A percentile compares a stretch with the other conserved stretches of the same genome.
phyloP scores from a whole-genome alignment of 2,797 vertebrate genomes.

The Corythornis leucogaster region DNA sequence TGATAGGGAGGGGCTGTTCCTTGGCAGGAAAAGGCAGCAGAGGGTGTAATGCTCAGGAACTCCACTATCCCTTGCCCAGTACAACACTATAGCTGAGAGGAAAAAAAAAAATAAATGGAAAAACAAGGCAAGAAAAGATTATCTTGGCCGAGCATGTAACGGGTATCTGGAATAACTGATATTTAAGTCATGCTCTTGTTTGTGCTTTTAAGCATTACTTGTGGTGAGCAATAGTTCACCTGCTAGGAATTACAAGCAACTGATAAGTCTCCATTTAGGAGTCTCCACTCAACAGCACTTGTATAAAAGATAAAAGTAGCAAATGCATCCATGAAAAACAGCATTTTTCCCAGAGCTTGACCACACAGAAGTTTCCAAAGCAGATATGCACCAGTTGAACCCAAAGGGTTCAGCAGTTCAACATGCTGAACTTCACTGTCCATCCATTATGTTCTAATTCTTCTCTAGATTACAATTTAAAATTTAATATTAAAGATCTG shows the following conservation, averaged over 20 bases:
- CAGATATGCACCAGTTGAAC: slow-evolving; percentile 29
- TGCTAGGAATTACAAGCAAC: slow-evolving; percentile 49
- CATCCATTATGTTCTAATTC: not conserved
- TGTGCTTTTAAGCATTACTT: not conserved
- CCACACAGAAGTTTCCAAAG: slow-evolving; percentile 37
- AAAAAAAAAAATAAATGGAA: not conserved
- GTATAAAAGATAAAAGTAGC: not conserved
- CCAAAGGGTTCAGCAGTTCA: slow-evolving; percentile 24
- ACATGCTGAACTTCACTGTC: slow-evolving; percentile 32
- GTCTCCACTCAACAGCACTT: slow-evolving; percentile 40
- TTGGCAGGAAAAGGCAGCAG: not conserved
- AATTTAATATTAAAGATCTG: slow-evolving; percentile 50
- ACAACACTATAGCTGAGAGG: not conserved
- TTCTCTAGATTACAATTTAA: not conserved
- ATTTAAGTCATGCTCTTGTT: slow-evolving; percentile 43
- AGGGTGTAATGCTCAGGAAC: slow-evolving; percentile 40
- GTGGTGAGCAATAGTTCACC: slow-evolving; percentile 40
- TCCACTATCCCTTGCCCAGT: slow-evolving; percentile 32
- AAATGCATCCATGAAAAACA: slow-evolving; percentile 43
- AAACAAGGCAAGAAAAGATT: slow-evolving; percentile 40
- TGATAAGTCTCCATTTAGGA: slow-evolving; percentile 39
- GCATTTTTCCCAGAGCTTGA: slow-evolving; percentile 54
- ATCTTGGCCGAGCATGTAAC: not conserved
- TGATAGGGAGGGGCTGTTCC: slow-evolving; percentile 13
- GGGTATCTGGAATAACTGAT: slow-evolving; percentile 32